phyloP scores from a whole-genome alignment of 1,140 invertebrate genomes.

The Camponotus floridanus region DNA sequence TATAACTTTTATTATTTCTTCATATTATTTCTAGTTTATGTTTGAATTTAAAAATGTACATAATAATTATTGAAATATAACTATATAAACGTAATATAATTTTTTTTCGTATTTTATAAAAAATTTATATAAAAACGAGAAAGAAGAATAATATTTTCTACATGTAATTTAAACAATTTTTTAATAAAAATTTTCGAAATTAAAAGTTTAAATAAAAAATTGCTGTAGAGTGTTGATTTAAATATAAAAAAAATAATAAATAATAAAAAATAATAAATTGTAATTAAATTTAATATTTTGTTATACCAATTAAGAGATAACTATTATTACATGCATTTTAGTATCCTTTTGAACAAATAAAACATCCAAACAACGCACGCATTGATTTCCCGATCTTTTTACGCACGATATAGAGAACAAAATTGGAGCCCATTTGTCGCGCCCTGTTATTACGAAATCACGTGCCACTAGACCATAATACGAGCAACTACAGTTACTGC shows the following conservation, averaged over 20 bases:
- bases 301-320: background rate
- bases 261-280: constrained; percentile 35
- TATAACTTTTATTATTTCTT: background rate
- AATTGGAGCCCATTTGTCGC: constrained; percentile 60
- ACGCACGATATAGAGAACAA: constrained; percentile 34
- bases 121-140: background rate
- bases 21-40: background rate
- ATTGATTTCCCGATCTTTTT: constrained; percentile 4
- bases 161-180: background rate
- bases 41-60: constrained; percentile 31
- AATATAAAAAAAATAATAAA: background rate
- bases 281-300: background rate
- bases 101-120: constrained; percentile 5
- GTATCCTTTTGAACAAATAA: background rate
- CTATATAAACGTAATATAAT: constrained; percentile 2
- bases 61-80: constrained; percentile 18
- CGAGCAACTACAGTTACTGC: background rate
- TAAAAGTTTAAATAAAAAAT: constrained; percentile 10
- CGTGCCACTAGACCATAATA: constrained; percentile 48
- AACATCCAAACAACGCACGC: background rate
- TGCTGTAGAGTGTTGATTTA: background rate
- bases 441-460: constrained; percentile 55
- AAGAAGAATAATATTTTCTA: constrained; percentile 14
- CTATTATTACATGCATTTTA: background rate
- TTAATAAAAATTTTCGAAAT: background rate